Percentiles rank a stretch among this genome's conserved stretches.
Evolutionary conservation across 2,113 vertebrate species (phyloP).

Genomic region (Actenoides lindsayi): DNA sequence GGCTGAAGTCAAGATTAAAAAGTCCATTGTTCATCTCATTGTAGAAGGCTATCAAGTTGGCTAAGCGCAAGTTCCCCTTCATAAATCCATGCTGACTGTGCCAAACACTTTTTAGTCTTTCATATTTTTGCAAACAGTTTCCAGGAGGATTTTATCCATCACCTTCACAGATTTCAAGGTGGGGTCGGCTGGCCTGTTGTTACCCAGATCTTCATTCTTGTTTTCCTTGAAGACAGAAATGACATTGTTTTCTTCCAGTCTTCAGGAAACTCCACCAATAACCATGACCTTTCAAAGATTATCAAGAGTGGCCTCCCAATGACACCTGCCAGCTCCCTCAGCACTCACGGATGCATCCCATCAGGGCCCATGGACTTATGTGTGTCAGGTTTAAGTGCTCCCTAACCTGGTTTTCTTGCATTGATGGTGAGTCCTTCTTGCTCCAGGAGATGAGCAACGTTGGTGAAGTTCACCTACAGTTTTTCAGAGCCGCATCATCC

Average conservation of each 20-base stretch:
- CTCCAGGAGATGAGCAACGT: background rate
- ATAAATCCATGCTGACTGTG: background rate
- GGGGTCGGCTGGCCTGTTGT: background rate
- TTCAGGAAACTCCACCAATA: background rate
- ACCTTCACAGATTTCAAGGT: background rate
- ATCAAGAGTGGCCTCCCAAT: background rate
- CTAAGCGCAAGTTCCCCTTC: background rate
- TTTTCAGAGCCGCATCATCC: too few species aligned
- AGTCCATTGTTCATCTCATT: background rate
- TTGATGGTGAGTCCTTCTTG: background rate
- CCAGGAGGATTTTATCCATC: background rate
- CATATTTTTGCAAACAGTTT: background rate
- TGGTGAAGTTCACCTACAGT: background rate
- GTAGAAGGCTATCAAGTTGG: background rate
- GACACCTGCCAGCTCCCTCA: background rate
- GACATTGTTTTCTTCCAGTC: background rate
- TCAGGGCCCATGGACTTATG: accelerated
- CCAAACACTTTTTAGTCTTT: background rate
- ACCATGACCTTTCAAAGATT: background rate
- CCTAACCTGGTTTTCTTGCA: background rate
- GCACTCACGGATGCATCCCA: background rate
- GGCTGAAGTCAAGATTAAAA: background rate
- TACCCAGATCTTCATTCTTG: background rate
- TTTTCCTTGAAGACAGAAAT: background rate
- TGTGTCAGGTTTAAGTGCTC: background rate